These are phyloP conservation scores for Nasonia giraulti DNA, from an alignment of 1,140 invertebrate species.

Conservation along the genomic window DNA sequence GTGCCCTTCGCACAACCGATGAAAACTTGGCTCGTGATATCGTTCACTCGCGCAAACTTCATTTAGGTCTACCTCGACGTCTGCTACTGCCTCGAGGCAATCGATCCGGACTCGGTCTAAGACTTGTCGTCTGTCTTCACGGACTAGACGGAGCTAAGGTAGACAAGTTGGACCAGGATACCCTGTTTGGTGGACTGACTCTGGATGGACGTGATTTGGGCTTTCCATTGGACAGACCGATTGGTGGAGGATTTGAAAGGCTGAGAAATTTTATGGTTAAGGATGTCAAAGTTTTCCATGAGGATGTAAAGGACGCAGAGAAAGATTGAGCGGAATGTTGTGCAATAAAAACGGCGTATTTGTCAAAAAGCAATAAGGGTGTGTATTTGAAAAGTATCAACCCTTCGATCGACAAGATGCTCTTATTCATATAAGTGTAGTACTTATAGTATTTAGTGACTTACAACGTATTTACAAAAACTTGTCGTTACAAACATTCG, in stretches of 20 bases:
- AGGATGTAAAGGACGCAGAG: conserved; percentile 58
- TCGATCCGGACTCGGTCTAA: neutral
- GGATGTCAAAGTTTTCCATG: conserved; percentile 78
- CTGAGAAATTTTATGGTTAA: conserved; percentile 77
- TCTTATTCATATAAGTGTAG: neutral
- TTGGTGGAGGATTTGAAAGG: conserved; percentile 70
- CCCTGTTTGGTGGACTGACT: conserved; percentile 55
- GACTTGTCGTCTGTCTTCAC: conserved; percentile 18
- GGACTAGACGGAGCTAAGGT: neutral
- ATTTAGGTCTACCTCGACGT: conserved; percentile 65
- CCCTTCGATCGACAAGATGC: neutral
- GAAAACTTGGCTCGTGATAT: conserved; percentile 64
- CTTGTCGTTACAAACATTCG: neutral
- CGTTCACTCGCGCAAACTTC: conserved; percentile 67
- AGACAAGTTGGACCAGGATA: conserved; percentile 39
- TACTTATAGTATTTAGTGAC: neutral
- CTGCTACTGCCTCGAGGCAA: conserved; percentile 69
- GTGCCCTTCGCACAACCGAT: conserved; percentile 63
- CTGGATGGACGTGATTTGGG: conserved; percentile 69
- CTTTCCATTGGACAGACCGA: conserved; percentile 74
- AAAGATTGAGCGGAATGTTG: neutral
- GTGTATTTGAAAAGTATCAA: neutral
- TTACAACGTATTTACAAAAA: neutral
- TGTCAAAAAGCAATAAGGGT: neutral
- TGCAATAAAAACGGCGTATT: neutral